Evolutionary conservation across 2,888 invertebrate species (phyloP).

Genomic region (Acanthoscelides obtectus): DNA sequence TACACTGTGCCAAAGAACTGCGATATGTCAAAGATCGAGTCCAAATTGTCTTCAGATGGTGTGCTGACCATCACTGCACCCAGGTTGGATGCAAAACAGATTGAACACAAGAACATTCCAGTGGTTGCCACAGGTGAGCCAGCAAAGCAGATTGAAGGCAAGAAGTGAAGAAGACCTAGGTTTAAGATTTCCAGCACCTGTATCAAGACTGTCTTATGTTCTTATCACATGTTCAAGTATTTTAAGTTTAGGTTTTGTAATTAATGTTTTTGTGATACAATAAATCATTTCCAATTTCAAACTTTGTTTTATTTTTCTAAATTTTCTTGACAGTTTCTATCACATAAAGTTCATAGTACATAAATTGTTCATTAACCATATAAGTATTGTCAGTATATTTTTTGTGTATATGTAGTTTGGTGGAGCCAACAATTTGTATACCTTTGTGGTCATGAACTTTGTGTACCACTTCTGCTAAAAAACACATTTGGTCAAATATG

Average conservation of each 20-base stretch:
- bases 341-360: no score
- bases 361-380: no score
- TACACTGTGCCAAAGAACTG: slow-evolving; percentile 71
- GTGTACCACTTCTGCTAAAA: no score
- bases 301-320: background rate
- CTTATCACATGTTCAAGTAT: background rate
- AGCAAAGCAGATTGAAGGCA: slow-evolving; percentile 9
- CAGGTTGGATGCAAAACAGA: slow-evolving; percentile 22
- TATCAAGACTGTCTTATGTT: background rate
- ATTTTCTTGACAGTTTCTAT: no score
- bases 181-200: background rate
- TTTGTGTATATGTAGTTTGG: no score
- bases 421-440: no score
- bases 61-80: slow-evolving; percentile 66
- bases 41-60: slow-evolving; percentile 74
- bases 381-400: no score
- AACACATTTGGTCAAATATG: no score
- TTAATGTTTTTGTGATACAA: background rate
- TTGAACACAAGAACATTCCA: slow-evolving; percentile 16
- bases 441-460: no score
- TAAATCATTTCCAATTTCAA: background rate
- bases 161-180: slow-evolving; percentile 2
- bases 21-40: slow-evolving; percentile 66
- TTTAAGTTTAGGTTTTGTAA: no score
- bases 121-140: slow-evolving; percentile 17